Base-by-base conservation (phyloP, 2,797 vertebrate genomes). In the Hippopotamyrus pictus region DNA sequence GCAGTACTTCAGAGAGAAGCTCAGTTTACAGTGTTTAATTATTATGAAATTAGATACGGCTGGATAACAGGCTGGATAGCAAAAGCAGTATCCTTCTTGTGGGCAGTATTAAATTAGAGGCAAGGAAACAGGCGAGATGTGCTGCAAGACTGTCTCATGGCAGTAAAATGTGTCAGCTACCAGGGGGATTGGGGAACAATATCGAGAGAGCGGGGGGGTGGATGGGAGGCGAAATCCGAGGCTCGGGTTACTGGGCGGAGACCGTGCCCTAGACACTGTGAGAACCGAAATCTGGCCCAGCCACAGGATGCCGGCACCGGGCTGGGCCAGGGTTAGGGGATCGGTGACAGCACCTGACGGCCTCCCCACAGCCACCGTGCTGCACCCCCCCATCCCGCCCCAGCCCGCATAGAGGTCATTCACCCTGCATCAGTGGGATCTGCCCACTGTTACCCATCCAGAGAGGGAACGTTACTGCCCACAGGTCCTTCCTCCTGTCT, bases 1-100 rank as follows among this genome's bases (percentile, higher is more conserved):
- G 37, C 14, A 91, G 92, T 82, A 41, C 90, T 90, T 91, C 84
- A 83, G 76, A 65, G 91, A 92, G 94, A 93, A 93, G 91, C 95
- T 96, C 93, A 92, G 93, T 93, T 96, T 95, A 96, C 93, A 93
- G 92, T 94, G 92, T 94, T 96, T 94, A 93, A 96, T 95, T 94
- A 93, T 82, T 82, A 95, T 92, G 94, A 95, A 96, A 96, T 95
- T 93, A 95, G 96, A 95, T 93, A 93, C 89, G 87, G 94, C 57
- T 62, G 57, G 93, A 92, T 93, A 94, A 91, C 91, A 3, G 87
- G 41, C 94, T 87, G 91, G 76, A 89, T 90, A 93, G 89, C 90
- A 93, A 86, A 82, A 88, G 79, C 89, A 92, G 33, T 86, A 89
- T 91, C 88, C 87, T 89, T 90, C 92, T 90, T 84, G 53, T 46